A percentile compares a stretch with the other conserved stretches of the same genome.
phyloP scores from a whole-genome alignment of 2,797 vertebrate species.

The Etheostoma perlongum region DNA sequence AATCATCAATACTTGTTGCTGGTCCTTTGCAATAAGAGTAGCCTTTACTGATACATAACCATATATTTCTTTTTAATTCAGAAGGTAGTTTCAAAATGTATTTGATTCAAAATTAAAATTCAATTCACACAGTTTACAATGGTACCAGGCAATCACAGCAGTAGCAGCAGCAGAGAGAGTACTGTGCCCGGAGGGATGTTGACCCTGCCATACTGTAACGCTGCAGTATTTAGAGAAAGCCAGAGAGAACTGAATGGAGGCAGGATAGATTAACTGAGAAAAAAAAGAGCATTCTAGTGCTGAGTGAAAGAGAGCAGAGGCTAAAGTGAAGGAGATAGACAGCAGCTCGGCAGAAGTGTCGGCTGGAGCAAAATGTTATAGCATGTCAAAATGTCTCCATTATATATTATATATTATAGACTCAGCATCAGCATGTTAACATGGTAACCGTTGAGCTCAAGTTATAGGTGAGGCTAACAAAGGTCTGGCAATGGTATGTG shows the following conservation, averaged over 20 bases:
- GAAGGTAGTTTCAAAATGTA: slow-evolving; percentile 35
- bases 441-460: not conserved
- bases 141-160: slow-evolving; percentile 33
- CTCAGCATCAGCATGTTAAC: slow-evolving; percentile 8
- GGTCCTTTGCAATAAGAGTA: not conserved
- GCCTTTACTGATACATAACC: slow-evolving; percentile 43
- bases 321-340: slow-evolving; percentile 30
- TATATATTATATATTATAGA: not conserved
- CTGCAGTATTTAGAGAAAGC: slow-evolving; percentile 29
- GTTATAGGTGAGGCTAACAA: not conserved
- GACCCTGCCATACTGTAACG: slow-evolving; percentile 47
- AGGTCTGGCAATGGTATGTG: not conserved
- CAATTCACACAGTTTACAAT: slow-evolving; percentile 24
- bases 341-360: slow-evolving; percentile 20
- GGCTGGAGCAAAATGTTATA: slow-evolving; percentile 36
- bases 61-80: slow-evolving; percentile 46
- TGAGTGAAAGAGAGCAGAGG: slow-evolving; percentile 41
- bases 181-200: slow-evolving; percentile 40
- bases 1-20: slow-evolving; percentile 21
- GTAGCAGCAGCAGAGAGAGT: slow-evolving; percentile 10
- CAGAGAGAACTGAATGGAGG: slow-evolving; percentile 25
- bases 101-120: slow-evolving; percentile 44
- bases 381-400: slow-evolving; percentile 26
- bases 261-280: slow-evolving; percentile 31
- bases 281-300: slow-evolving; percentile 25